phyloP scores from a whole-genome alignment of 2,113 vertebrate species.

The Butastur rufipennis region DNA sequence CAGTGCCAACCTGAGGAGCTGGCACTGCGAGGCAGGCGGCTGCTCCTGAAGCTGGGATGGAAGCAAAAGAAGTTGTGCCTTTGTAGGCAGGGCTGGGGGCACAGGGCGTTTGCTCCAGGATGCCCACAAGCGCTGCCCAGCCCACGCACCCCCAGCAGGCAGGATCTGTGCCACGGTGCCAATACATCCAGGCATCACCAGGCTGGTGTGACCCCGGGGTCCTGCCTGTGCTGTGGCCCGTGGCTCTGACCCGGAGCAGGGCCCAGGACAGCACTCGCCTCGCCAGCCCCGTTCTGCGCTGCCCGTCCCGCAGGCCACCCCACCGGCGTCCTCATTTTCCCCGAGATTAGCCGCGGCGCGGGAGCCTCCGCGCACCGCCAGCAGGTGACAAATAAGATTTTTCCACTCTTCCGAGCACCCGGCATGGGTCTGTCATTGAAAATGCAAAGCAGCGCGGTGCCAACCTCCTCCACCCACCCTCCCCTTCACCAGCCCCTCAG shows the following conservation, averaged over 20 bases:
- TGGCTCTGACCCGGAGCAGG: rapidly evolving
- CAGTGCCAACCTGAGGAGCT: neutral
- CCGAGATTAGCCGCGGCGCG: conserved; percentile 32
- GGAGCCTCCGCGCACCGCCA: conserved; percentile 43
- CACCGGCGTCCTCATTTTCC: conserved; percentile 36
- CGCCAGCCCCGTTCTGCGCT: rapidly evolving
- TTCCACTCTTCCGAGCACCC: conserved; percentile 69
- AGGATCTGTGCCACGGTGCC: rapidly evolving
- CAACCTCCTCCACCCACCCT: neutral
- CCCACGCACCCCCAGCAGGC: neutral
- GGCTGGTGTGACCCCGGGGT: rapidly evolving
- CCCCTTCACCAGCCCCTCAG: neutral
- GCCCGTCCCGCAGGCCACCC: neutral
- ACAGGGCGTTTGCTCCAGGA: neutral
- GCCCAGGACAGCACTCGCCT: neutral
- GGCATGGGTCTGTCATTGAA: conserved; percentile 70
- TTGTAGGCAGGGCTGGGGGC: neutral
- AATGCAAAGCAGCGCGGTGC: conserved; percentile 53
- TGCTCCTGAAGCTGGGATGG: neutral
- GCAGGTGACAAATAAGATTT: conserved; percentile 75
- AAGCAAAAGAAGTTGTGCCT: neutral
- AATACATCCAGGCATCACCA: neutral
- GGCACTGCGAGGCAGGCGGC: rapidly evolving
- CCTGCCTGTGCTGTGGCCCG: neutral
- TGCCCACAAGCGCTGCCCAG: neutral